A percentile compares a stretch with the other conserved stretches of the same genome.
These are phyloP conservation scores for Macrotis lagotis DNA, from an alignment of 2,113 vertebrate species.

Conservation along the genomic window DNA sequence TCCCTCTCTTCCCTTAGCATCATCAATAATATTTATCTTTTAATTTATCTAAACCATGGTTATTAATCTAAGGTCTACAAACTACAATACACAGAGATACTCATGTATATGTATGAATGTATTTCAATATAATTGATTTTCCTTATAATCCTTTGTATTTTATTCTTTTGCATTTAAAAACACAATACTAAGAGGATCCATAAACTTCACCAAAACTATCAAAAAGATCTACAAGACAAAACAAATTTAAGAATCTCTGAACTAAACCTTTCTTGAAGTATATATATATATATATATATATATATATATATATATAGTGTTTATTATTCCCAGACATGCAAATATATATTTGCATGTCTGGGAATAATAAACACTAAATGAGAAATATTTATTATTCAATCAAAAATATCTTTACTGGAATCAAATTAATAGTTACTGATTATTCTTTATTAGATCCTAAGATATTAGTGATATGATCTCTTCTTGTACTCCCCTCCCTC, in stretches of 20 bases:
- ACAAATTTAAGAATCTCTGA: background rate
- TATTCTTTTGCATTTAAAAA: background rate
- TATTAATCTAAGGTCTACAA: background rate
- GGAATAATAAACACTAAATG: background rate
- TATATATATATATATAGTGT: too few relatives aligned
- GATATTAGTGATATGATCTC: background rate
- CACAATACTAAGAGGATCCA: background rate
- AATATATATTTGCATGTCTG: too few relatives aligned
- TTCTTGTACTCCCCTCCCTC: background rate
- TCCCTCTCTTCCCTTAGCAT: background rate
- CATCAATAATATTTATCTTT: background rate
- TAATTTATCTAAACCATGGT: background rate
- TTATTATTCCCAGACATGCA: too few relatives aligned
- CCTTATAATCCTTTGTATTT: background rate
- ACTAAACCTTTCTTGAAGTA: background rate
- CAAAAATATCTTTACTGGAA: background rate
- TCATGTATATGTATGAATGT: background rate
- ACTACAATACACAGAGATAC: background rate
- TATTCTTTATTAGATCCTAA: background rate
- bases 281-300: too few relatives aligned
- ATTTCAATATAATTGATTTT: background rate
- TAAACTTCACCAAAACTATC: background rate
- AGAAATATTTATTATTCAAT: background rate
- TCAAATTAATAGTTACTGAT: background rate
- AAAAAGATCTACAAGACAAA: background rate